Evolutionary conservation across 2,888 invertebrate species (phyloP).

Genomic region (Drosophila monieri): DNA sequence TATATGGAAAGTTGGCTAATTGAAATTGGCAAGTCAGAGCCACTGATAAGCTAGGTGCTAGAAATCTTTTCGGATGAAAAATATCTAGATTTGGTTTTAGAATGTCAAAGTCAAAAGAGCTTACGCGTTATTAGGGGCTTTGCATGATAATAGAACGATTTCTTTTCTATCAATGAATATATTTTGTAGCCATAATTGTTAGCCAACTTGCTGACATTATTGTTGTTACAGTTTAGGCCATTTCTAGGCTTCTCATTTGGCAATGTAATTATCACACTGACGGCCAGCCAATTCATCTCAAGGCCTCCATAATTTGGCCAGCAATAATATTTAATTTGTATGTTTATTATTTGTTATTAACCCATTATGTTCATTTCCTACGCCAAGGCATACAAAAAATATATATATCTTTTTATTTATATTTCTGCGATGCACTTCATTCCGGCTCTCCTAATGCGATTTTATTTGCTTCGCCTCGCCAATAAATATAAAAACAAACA

Average conservation of each 20-base stretch:
- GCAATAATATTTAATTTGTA: slow-evolving; percentile 49
- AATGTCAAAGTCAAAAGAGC: background rate
- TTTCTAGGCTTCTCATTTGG: slow-evolving; percentile 40
- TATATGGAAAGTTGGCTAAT: slow-evolving; percentile 33
- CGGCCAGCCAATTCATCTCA: slow-evolving; percentile 58
- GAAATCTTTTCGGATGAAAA: background rate
- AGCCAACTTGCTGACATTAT: slow-evolving; percentile 7
- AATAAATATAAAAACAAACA: slow-evolving; percentile 47
- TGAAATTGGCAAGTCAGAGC: slow-evolving; percentile 6
- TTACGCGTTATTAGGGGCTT: slow-evolving; percentile 1
- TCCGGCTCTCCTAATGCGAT: slow-evolving; percentile 55
- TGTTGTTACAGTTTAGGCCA: slow-evolving; percentile 25
- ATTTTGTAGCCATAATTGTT: background rate
- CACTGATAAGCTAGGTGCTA: background rate
- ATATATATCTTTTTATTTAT: slow-evolving; percentile 34
- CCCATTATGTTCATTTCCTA: slow-evolving; percentile 47
- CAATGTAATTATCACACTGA: slow-evolving; percentile 57
- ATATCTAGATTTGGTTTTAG: background rate
- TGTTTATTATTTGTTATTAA: slow-evolving; percentile 49
- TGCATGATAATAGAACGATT: background rate
- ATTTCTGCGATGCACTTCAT: slow-evolving; percentile 16
- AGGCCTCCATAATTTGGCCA: slow-evolving; percentile 53
- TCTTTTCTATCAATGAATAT: too few relatives aligned
- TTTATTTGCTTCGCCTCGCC: slow-evolving; percentile 61
- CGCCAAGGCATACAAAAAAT: slow-evolving; percentile 3